A percentile compares a stretch with the other conserved stretches of the same genome.
Evolutionary conservation across 2,113 vertebrate genomes (phyloP).

Genomic region (Corythoichthys haematopterus): DNA sequence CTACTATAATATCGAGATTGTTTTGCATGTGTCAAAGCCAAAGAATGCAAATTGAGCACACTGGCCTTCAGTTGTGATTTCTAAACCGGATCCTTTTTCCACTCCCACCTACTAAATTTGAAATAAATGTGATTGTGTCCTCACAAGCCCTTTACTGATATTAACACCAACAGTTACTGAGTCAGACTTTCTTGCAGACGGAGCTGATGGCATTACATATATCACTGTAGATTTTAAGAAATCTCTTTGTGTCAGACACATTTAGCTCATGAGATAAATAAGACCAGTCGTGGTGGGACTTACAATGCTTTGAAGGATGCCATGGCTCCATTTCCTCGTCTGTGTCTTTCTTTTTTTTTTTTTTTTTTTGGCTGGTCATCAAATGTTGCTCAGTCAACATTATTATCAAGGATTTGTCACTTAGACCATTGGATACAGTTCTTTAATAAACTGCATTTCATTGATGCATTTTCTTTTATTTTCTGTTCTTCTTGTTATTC

Average conservation of each 20-base stretch:
- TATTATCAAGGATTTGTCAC: not conserved
- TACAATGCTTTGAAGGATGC: constrained; percentile 1
- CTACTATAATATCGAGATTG: constrained; percentile 32
- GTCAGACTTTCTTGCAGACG: not conserved
- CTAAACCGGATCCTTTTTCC: not conserved
- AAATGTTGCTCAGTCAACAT: not conserved
- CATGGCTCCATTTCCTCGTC: not conserved
- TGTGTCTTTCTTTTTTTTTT: not conserved
- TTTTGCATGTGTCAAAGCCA: constrained; percentile 47
- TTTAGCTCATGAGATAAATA: not conserved
- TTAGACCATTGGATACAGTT: not conserved
- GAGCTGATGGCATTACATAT: not conserved
- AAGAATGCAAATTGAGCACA: constrained; percentile 24
- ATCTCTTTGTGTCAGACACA: not conserved
- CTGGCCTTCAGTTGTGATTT: not conserved
- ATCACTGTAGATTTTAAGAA: not conserved
- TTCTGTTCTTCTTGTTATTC: not conserved
- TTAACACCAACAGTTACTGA: not conserved
- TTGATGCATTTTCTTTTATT: not conserved
- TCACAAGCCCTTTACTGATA: not conserved
- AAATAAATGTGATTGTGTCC: not conserved
- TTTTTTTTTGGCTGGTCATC: constrained; percentile 6
- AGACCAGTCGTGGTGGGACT: constrained; percentile 1
- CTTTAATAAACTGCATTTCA: not conserved
- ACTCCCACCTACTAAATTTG: not conserved